These are phyloP conservation scores for Ypsolopha scabrella DNA, from an alignment of 2,888 invertebrate species.

Conservation along the genomic window DNA sequence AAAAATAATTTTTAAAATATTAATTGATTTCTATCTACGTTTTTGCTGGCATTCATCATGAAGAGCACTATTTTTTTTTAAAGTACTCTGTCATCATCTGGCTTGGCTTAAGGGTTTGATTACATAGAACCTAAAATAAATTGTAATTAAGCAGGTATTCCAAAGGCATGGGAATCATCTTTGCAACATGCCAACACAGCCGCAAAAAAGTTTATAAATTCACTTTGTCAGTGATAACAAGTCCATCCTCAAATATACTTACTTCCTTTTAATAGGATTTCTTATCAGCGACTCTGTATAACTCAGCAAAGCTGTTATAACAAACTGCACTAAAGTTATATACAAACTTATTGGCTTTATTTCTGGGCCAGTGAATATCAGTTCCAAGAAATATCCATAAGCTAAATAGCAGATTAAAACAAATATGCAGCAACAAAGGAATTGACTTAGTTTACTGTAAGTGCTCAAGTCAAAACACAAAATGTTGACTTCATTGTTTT, in stretches of 20 bases:
- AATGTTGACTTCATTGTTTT: conserved; percentile 69
- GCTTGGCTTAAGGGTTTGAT: too few species aligned
- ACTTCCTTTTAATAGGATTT: conserved; percentile 72
- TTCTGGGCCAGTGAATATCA: conserved; percentile 91
- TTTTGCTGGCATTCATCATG: too few species aligned
- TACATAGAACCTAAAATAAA: too few species aligned
- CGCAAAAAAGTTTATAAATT: too few species aligned
- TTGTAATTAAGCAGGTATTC: too few species aligned
- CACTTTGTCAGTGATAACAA: background rate
- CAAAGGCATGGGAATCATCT: too few species aligned
- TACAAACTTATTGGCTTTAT: conserved; percentile 93
- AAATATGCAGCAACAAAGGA: conserved; percentile 80
- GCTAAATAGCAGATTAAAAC: conserved; percentile 90
- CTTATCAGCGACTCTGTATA: conserved; percentile 77
- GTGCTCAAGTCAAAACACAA: conserved; percentile 80
- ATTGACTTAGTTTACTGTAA: conserved; percentile 76
- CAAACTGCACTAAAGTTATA: conserved; percentile 92
- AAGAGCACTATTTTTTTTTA: too few species aligned
- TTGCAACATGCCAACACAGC: too few species aligned
- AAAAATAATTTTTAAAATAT: too few species aligned
- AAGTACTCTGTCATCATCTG: too few species aligned
- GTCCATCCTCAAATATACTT: conserved; percentile 21
- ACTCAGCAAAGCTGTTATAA: conserved; percentile 86
- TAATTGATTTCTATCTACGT: too few species aligned
- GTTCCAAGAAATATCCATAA: conserved; percentile 93